Evolutionary conservation across 2,113 vertebrate species (phyloP), one percentile per base, ranked within the genome.

Genomic region (Fregata magnificens): DNA sequence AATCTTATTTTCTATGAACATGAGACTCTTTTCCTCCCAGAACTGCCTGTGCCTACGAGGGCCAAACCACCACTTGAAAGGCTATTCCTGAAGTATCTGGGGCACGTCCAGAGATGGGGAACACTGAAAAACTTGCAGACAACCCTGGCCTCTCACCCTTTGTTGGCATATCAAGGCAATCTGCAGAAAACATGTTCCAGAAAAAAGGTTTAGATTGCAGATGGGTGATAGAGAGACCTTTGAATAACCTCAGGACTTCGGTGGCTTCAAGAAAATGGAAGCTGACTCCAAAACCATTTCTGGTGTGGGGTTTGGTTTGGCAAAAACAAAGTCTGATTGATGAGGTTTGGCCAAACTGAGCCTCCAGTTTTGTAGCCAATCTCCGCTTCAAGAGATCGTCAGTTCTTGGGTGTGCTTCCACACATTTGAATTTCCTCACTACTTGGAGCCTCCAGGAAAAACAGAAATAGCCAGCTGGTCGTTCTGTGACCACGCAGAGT

Each of bases 291-390:
- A 96, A 95, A 42, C 49, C 62, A 38, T 96, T 96, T 94, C 95
- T 95, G 91, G 81, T 87, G 77, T 93, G 74, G 91, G 91, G 71
- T 95, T 97, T 95, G 94, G 94, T 93, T 93, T 97, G 94, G 97
- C 95, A 94, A 97, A 97, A 97, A 94, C 95, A 96, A 97, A 88
- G 94, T 71, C 93, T 96, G 97, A 95, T 76, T 96, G 97, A 97
- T 97, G 97, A 96, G 95, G 96, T 95, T 91, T 97, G 97, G 97
- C 95, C 92, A 97, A 92, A 96, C 47, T 4, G 20, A 92, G 72
- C 47, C 90, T 93, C 47, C 49, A 63, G 72, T 88, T 90, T 79
- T 94, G 62, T 90, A 86, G 96, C 88, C 96, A 96, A 77, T 88
- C 79, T 92, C 47, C 94, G 29, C 72, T 95, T 97, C 88, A 95